A percentile compares a stretch with the other conserved stretches of the same genome.
These are phyloP conservation scores for Achatina immaculata DNA, from an alignment of 1,140 invertebrate genomes.

Conservation along the genomic window DNA sequence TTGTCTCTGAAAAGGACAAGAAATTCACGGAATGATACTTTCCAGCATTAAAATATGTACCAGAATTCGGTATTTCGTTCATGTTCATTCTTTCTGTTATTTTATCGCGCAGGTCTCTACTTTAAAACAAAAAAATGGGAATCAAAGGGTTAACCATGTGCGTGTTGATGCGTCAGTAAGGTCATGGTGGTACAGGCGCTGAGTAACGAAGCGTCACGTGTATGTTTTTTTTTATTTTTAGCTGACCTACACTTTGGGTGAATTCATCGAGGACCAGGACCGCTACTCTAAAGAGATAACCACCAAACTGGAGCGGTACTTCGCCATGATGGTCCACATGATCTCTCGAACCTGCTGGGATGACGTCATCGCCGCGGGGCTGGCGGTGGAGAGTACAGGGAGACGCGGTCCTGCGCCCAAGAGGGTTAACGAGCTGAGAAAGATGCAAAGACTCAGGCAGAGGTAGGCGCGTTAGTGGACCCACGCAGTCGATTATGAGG, in stretches of 20 bases:
- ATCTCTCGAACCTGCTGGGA: constrained; percentile 33
- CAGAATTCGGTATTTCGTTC: too few relatives aligned
- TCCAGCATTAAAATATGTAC: too few relatives aligned
- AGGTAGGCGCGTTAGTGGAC: background rate
- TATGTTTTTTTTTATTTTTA: background rate
- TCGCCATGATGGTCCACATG: constrained; percentile 4
- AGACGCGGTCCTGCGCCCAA: background rate
- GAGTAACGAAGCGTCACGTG: too few relatives aligned
- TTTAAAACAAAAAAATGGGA: too few relatives aligned
- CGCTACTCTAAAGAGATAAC: constrained; percentile 8
- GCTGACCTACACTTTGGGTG: constrained; percentile 34
- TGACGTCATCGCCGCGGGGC: constrained; percentile 27
- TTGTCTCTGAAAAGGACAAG: too few relatives aligned
- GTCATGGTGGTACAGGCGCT: too few relatives aligned
- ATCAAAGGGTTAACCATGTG: too few relatives aligned
- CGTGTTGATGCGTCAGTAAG: too few relatives aligned
- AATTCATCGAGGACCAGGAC: constrained; percentile 36
- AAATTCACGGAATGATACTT: too few relatives aligned
- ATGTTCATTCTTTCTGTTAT: too few relatives aligned
- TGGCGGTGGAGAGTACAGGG: constrained; percentile 17
- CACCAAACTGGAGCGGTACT: constrained; percentile 13
- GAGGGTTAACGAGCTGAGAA: constrained; percentile 31
- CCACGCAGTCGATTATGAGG: background rate
- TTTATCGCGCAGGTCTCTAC: too few relatives aligned
- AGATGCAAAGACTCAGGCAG: constrained; percentile 24